Evolutionary conservation across 92 coral and sea anemone species (phyloP).

Genomic region (Muricea muricata): DNA sequence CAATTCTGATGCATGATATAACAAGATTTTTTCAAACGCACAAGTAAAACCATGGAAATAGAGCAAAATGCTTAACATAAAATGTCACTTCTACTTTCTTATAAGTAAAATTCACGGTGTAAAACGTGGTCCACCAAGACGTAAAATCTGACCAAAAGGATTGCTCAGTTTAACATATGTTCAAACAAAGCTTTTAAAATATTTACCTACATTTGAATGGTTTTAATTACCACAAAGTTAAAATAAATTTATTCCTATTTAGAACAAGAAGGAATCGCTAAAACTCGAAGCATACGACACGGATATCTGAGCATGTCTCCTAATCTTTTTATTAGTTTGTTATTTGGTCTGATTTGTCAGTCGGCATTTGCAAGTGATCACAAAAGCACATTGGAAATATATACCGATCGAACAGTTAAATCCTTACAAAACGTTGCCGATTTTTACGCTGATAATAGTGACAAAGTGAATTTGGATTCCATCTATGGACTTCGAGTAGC

Average conservation of each 20-base stretch:
- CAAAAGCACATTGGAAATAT: neutral
- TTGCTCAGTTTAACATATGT: neutral
- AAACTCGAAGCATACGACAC: neutral
- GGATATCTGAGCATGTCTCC: neutral
- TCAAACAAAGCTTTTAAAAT: constrained; percentile 31
- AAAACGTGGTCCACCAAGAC: neutral
- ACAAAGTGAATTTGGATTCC: constrained; percentile 43
- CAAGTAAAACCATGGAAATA: neutral
- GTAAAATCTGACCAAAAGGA: neutral
- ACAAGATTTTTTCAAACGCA: neutral
- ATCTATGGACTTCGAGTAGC: constrained; percentile 32
- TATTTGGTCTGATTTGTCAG: neutral
- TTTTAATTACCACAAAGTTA: neutral
- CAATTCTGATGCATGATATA: no score
- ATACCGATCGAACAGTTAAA: constrained; percentile 5
- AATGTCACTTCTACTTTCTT: neutral
- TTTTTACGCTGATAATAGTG: constrained; percentile 8
- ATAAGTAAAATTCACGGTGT: neutral
- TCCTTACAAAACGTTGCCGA: constrained; percentile 33
- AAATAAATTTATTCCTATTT: no score
- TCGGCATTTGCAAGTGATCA: neutral
- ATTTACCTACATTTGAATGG: neutral
- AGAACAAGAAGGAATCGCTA: no score
- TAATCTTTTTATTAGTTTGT: neutral
- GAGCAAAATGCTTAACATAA: neutral